Conservation (phyloP, 37 sponge, comb jelly and placozoan genomes). For the Tethya wilhelma region DNA sequence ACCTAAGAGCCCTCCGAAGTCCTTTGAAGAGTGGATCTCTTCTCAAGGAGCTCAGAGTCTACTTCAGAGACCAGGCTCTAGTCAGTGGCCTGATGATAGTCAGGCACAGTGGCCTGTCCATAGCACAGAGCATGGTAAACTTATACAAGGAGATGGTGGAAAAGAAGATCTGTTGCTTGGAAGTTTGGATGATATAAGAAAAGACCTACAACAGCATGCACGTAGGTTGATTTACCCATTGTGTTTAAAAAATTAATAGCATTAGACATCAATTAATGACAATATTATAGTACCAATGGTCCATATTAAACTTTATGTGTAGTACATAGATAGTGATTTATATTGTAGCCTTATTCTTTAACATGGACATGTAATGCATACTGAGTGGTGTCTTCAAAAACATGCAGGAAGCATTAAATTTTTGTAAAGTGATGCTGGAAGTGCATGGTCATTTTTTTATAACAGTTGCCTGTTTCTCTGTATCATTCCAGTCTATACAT, state of each 20-base stretch:
- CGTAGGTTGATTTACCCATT: conserved; percentile 54
- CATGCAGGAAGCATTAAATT: too few species aligned
- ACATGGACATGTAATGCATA: too few species aligned
- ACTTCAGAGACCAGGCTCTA: neutral
- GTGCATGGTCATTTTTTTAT: too few species aligned
- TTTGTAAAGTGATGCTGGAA: too few species aligned
- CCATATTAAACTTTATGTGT: too few species aligned
- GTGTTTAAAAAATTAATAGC: neutral
- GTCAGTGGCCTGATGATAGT: neutral
- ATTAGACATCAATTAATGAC: neutral
- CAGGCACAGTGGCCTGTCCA: neutral
- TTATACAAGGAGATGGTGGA: neutral
- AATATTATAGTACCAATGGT: too few species aligned
- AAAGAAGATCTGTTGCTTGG: conserved; percentile 16
- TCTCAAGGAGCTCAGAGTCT: neutral
- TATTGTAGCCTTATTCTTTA: too few species aligned
- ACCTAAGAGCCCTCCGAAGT: conserved; percentile 16
- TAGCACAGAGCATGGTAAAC: neutral
- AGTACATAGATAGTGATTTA: too few species aligned
- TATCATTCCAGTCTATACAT: too few species aligned
- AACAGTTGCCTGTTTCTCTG: too few species aligned
- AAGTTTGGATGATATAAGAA: conserved; percentile 42
- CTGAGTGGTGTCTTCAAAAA: too few species aligned
- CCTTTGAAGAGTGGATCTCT: conserved; percentile 19
- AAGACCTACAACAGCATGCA: conserved; percentile 52